Conservation (phyloP, 2,797 vertebrate genomes). For the Mus minutoides region DNA sequence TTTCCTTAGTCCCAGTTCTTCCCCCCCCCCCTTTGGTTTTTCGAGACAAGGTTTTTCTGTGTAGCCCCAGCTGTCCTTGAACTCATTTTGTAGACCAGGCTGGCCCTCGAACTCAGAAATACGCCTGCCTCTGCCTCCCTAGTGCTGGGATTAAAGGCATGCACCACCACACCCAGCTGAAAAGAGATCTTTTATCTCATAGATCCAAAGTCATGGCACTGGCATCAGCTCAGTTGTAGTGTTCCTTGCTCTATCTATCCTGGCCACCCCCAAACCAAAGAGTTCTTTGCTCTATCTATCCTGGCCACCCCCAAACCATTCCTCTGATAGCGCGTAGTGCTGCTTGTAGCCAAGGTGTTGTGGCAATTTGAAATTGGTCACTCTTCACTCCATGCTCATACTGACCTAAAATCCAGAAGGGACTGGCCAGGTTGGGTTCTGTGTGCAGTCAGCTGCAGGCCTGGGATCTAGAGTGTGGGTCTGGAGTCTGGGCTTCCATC, state of each 20-base stretch:
- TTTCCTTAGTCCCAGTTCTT: background rate
- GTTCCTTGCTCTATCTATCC: background rate
- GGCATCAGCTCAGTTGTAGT: background rate
- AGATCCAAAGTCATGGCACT: background rate
- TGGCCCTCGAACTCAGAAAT: too few species aligned
- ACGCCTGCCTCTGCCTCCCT: too few species aligned
- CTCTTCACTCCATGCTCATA: too few species aligned
- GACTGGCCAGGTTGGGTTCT: background rate
- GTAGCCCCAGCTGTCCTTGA: too few species aligned
- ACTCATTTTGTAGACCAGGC: too few species aligned
- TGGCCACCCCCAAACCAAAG: background rate
- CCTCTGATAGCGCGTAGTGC: background rate
- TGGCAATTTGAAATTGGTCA: background rate
- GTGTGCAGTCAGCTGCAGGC: background rate
- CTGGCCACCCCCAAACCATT: background rate
- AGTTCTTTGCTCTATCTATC: background rate
- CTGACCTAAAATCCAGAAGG: background rate
- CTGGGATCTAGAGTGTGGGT: background rate
- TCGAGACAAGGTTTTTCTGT: too few species aligned
- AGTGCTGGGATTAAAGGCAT: too few species aligned
- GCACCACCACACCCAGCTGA: too few species aligned
- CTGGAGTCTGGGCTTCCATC: background rate
- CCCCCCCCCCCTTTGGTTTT: too few species aligned
- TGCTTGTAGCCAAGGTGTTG: background rate
- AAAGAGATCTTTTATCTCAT: background rate